phyloP scores from a whole-genome alignment of 1,140 invertebrate genomes.

The Rhysida immarginata region DNA sequence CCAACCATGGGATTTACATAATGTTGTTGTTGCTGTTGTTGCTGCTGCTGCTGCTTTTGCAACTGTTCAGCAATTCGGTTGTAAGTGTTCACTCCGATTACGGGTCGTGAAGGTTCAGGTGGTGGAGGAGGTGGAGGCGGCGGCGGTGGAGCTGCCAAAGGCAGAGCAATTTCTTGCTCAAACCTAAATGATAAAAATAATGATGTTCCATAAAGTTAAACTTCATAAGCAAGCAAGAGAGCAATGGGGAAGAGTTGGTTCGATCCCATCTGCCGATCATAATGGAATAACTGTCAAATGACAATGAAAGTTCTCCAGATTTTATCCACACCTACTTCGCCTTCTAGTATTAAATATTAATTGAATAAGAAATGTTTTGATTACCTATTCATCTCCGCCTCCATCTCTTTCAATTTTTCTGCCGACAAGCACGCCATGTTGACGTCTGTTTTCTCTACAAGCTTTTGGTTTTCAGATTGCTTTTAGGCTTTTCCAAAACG shows the following conservation, averaged over 20 bases:
- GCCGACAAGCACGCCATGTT: neutral
- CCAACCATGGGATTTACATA: neutral
- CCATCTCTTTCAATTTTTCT: constrained; percentile 38
- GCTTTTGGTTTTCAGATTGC: too few species aligned
- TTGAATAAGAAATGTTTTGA: too few species aligned
- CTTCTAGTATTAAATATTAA: too few species aligned
- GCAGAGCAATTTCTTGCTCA: constrained; percentile 66
- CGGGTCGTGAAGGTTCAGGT: constrained; percentile 27
- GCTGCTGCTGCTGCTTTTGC: constrained; percentile 43
- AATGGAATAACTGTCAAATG: too few species aligned
- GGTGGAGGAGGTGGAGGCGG: constrained; percentile 26
- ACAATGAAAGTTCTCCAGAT: too few species aligned
- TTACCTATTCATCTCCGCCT: constrained; percentile 71
- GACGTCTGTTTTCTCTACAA: neutral
- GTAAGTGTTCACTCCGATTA: constrained; percentile 49
- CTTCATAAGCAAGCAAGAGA: too few species aligned
- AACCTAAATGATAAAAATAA: constrained; percentile 40
- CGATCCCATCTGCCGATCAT: too few species aligned
- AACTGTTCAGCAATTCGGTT: constrained; percentile 34
- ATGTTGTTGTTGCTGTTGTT: neutral
- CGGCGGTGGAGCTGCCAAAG: constrained; percentile 31
- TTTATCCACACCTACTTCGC: too few species aligned
- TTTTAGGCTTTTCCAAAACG: too few species aligned
- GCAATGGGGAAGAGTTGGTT: too few species aligned
- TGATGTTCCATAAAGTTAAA: neutral